phyloP scores from a whole-genome alignment of 2,888 invertebrate genomes.

The Copidosoma aretas region DNA sequence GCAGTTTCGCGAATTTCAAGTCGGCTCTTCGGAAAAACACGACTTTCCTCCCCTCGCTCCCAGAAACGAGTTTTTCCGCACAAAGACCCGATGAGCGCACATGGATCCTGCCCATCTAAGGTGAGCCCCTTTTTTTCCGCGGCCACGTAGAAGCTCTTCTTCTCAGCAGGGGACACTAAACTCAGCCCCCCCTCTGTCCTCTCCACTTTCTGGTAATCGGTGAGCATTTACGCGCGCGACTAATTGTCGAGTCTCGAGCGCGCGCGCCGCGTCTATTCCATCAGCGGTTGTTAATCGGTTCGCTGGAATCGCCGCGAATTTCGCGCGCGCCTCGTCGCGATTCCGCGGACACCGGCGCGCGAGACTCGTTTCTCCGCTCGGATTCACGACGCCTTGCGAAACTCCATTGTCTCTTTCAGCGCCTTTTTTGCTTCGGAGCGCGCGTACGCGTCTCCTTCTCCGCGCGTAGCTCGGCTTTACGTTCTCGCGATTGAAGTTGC shows the following conservation, averaged over 20 bases:
- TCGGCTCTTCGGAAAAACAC: background rate
- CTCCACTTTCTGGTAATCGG: conserved; percentile 46
- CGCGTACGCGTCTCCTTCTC: too few relatives aligned
- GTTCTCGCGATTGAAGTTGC: conserved; percentile 20
- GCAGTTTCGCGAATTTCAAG: background rate
- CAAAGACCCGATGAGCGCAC: background rate
- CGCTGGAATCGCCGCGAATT: conserved; percentile 46
- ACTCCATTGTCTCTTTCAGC: conserved; percentile 27
- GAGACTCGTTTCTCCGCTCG: too few relatives aligned
- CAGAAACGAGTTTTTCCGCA: background rate
- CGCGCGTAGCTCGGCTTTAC: background rate
- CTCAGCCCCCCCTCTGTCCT: background rate
- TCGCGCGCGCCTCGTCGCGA: background rate
- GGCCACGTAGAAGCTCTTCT: background rate
- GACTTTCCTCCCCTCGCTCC: background rate
- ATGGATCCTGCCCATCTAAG: background rate
- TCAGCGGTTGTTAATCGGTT: conserved; percentile 54
- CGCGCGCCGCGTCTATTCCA: conserved; percentile 41
- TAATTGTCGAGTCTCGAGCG: conserved; percentile 52
- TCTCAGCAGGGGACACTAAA: background rate
- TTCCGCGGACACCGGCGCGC: too few relatives aligned
- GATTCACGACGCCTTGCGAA: conserved; percentile 22
- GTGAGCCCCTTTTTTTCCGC: background rate
- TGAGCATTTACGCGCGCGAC: conserved; percentile 53
- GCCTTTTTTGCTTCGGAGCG: background rate